Base-by-base conservation (phyloP, 2,888 invertebrate genomes). In the Meteorus colon region DNA sequence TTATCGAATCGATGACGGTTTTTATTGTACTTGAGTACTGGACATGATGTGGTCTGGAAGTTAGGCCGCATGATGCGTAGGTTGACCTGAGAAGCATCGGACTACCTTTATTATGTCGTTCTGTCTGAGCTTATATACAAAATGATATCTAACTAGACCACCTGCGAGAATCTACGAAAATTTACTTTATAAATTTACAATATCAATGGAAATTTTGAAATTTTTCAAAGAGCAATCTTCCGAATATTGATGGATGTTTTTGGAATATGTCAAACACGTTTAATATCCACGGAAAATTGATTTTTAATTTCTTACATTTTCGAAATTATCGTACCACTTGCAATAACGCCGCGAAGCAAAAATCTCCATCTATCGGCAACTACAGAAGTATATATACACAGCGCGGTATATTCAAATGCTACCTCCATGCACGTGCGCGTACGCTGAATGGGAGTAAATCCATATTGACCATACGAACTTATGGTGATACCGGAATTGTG, bases 31-130 rank as follows among this genome's bases (percentile, higher is more conserved):
- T 77, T 78, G 78, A 81, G 81, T 81, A 81, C 79, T 75, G 81
- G 79, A 80, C 81, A 83, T 83, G 80, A 81, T 80, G 82, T 79
- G 79, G 81, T 82, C 83, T 82, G 80, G 80, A 73, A 79, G 77
- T 78, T 77, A 81, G 80, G 79, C 81, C 84, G 79, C 83, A 84
- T 79, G 81, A 81, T 82, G 85, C 81, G 81, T 79, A 78, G 78
- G 82, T 82, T 84, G 67, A 81, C 86, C 78, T 77, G 87, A 82
- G 87, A 87, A 86, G 85, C 79, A 82, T 83, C 87, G 78, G 87
- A 87, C 87, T 86, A 87, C 81, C 86, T n/a, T n/a, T 83, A 73
- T 65, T 0, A 76, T 0, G 0, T 8, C 0, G 0, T 41, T 6
- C 37, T 60, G 1, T 31, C 31, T 77, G 37, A 14, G 34, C 78